Conservation (phyloP, 2,113 vertebrate genomes). For the Castor canadensis region DNA sequence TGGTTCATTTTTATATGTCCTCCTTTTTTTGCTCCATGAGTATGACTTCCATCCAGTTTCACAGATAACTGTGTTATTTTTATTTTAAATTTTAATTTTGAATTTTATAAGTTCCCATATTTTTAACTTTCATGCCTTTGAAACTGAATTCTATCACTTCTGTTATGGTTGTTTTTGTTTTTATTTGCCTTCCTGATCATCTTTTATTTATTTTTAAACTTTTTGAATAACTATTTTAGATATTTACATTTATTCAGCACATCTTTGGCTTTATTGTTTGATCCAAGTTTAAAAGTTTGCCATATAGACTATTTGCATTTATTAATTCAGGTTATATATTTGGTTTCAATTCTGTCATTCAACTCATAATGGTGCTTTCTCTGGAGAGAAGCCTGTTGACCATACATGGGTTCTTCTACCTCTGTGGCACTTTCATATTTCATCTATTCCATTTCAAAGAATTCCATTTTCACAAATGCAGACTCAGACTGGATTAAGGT, state of each 20-base stretch:
- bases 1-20: background rate
- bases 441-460: background rate
- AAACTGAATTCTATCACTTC: background rate
- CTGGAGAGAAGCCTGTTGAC: background rate
- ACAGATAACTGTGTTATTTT: background rate
- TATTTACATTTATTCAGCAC: background rate
- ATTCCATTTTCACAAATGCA: background rate
- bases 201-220: background rate
- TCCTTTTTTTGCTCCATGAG: background rate
- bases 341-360: background rate
- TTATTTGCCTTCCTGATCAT: background rate
- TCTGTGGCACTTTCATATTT: background rate
- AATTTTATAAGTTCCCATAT: background rate
- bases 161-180: background rate
- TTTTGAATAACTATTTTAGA: background rate
- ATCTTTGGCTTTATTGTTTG: background rate
- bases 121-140: background rate
- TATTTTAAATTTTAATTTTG: slow-evolving; percentile 14
- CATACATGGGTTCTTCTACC: background rate
- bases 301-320: background rate
- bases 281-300: background rate
- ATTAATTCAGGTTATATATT: background rate
- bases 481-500: background rate
- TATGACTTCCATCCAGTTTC: background rate
- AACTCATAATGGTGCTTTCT: background rate